Evolutionary conservation across 1,140 invertebrate species (phyloP).

Genomic region (Goniozus legneri): DNA sequence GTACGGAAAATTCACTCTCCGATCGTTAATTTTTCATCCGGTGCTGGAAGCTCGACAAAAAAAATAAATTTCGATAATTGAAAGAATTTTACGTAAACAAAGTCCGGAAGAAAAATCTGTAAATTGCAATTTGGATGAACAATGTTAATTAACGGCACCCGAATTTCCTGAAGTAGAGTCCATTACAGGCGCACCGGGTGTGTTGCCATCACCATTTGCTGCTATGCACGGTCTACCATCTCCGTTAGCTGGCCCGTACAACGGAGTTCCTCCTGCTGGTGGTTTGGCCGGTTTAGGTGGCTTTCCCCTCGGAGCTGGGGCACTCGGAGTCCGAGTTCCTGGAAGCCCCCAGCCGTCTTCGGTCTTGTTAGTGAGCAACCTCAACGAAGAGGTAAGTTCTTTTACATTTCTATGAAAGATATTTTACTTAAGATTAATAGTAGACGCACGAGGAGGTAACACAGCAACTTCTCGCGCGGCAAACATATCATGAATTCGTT

Average conservation of each 20-base stretch:
- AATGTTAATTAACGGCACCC: conserved; percentile 29
- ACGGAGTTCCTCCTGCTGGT: conserved; percentile 64
- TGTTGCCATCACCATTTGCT: conserved; percentile 79
- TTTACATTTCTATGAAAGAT: too few relatives aligned
- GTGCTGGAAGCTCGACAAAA: too few relatives aligned
- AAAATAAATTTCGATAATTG: too few relatives aligned
- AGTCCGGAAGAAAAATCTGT: neutral
- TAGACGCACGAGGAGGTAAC: too few relatives aligned
- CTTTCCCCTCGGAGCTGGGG: conserved; percentile 64
- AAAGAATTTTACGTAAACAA: too few relatives aligned
- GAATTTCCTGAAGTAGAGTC: conserved; percentile 52
- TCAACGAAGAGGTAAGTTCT: conserved; percentile 91
- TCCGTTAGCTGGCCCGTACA: conserved; percentile 67
- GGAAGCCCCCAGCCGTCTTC: conserved; percentile 69
- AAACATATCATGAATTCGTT: too few relatives aligned
- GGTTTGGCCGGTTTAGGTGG: conserved; percentile 70
- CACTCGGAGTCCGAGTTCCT: conserved; percentile 57
- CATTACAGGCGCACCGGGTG: conserved; percentile 69
- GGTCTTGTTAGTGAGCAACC: conserved; percentile 83
- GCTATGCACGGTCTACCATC: conserved; percentile 68
- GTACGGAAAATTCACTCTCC: too few relatives aligned
- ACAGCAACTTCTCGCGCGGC: too few relatives aligned
- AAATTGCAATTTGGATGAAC: too few relatives aligned
- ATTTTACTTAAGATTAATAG: too few relatives aligned
- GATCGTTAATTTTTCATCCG: too few relatives aligned